Conservation (phyloP, 2,113 vertebrate species). For the Salvelinus alpinus region DNA sequence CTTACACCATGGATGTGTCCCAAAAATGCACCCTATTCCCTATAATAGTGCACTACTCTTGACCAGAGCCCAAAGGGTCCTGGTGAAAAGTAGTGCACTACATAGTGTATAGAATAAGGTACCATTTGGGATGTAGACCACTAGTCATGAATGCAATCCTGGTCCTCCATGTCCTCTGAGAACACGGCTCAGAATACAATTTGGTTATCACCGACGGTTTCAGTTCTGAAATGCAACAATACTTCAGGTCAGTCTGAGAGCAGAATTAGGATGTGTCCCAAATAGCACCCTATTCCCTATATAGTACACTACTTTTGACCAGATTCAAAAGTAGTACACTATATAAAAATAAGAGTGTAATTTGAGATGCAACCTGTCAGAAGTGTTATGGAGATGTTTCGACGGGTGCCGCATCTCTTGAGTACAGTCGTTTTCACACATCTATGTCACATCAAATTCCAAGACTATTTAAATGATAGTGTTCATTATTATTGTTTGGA, state of each 20-base stretch:
- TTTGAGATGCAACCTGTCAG: background rate
- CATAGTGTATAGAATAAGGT: background rate
- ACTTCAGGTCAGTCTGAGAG: slow-evolving; percentile 25
- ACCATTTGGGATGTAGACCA: slow-evolving; percentile 21
- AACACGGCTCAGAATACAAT: slow-evolving; percentile 13
- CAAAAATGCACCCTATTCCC: no score
- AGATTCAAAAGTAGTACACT: background rate
- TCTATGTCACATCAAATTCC: slow-evolving; percentile 1
- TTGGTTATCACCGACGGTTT: slow-evolving; percentile 4
- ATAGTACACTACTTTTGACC: no score
- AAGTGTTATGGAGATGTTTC: background rate
- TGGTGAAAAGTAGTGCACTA: background rate
- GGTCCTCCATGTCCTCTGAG: slow-evolving; percentile 18
- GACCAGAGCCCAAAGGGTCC: no score
- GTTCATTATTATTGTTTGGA: slow-evolving; percentile 20
- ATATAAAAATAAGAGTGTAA: background rate
- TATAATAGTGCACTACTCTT: no score
- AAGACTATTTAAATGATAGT: slow-evolving; percentile 28
- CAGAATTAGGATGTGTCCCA: background rate
- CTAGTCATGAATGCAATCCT: slow-evolving; percentile 41
- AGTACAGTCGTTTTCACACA: background rate
- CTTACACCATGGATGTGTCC: no score
- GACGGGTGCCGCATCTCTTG: slow-evolving; percentile 16
- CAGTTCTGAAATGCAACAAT: background rate
- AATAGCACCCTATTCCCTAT: no score